Base-by-base conservation (phyloP, 92 coral and sea anemone genomes). In the Palythoa grandiflora region DNA sequence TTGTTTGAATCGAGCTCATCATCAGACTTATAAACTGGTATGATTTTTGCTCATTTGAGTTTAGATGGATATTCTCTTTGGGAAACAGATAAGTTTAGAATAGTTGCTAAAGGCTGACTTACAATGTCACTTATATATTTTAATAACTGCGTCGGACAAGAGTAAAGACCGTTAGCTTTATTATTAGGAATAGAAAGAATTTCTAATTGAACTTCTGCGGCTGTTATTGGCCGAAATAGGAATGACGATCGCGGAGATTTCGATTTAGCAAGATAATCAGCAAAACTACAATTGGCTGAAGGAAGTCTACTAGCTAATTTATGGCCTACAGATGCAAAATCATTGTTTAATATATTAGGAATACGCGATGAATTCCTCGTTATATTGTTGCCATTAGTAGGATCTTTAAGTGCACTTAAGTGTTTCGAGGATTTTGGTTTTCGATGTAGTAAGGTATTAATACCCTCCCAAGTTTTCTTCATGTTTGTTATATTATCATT, bases 1-100 rank as follows among this genome's bases (percentile, higher is more conserved):
- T 79, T 88, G 74, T 80, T 79, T n/a, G 52, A 73, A 77, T 87
- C 90, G 36, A 70, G 10, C 55, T 28, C 87, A 15, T 79, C 90
- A 47, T 71, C 87, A 35, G 86, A 13, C 54, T 72, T 74, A 85
- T 37, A 72, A 57, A 85, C 71, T 50, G 83, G 89, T 61, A 83
- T 51, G 54, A 65, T 2, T 65, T 65, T 48, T 48, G 60, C 14
- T 77, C 38, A 77, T 19, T 39, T 19, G 28, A 54, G 54, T 37
- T 21, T 77, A 48, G 81, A 48, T 54, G 38, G 60, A 85, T 89
- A 89, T 86, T 84, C 89, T 57, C 63, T n/a, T 57, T 57, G 63
- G 63, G 63, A 57, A 57, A 57, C 63, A 57, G 63, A 57, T 57
- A 57, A 57, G 63, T 6, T 57, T 57, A 57, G 63, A 57, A 57